Base-by-base conservation (phyloP, 2,888 invertebrate genomes). In the Formica aserva region DNA sequence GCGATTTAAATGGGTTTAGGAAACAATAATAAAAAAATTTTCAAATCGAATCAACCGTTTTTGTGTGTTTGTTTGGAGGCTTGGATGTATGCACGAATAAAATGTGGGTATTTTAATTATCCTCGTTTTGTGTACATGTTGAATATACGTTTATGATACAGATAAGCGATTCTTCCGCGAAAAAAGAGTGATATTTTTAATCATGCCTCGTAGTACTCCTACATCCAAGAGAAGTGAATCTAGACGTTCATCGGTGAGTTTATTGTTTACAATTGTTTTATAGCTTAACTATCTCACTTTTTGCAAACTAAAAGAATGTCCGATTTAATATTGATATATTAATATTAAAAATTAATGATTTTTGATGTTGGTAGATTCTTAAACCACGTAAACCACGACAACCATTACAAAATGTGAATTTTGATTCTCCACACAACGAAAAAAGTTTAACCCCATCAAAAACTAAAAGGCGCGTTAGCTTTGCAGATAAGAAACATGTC, bases 401-500 rank as follows among this genome's bases (percentile, higher is more conserved):
- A 72, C 90, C 92, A 11, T 85, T 93, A 18, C 92, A 92, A 86
- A 87, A 87, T 86, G 90, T 91, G 41, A 91, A 91, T 65, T 81
- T 88, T 9, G 87, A 90, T 84, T 72, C 82, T 18, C 88, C 92
- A 4, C 89, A 90, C 0, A 77, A 83, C 3, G 93, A 94, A 83
- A 91, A 38, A 38, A 92, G 88, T 80, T 91, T 92, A 3, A 32
- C 82, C 13, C 84, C 86, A 0, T 41, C 86, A 29, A 94, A 92
- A 84, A 22, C 88, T 13, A 94, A 92, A 80, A 91, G 94, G 67
- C 91, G 94, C 29, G 94, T 94, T 45, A 94, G 94, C 86, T 94
- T 94, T 85, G 94, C 94, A 2, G 94, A 93, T 69, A 94, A 93
- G 75, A 94, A 92, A 60, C 93, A 93, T 80, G 92, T 94, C 32